Conservation (phyloP, 2,888 invertebrate species). For the Pyrocoelia pectoralis region DNA sequence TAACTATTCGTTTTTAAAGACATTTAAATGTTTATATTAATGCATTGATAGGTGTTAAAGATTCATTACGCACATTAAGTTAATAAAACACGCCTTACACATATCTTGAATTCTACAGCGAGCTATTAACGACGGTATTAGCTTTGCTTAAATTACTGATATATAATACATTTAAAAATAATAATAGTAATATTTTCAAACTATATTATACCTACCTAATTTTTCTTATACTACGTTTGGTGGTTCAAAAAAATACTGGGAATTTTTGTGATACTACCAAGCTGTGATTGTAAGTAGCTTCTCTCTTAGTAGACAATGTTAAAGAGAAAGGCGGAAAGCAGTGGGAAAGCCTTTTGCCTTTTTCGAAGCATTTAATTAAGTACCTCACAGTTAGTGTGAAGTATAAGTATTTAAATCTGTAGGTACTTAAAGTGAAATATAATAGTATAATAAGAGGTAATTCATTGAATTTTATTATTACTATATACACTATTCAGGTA, state of each 20-base stretch:
- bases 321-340: slow-evolving; percentile 54
- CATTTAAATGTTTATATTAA: slow-evolving; percentile 8
- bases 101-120: slow-evolving; percentile 22
- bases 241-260: slow-evolving; percentile 60
- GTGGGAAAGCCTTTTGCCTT: slow-evolving; percentile 59
- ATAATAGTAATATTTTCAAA: slow-evolving; percentile 5
- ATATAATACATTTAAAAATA: slow-evolving; percentile 15
- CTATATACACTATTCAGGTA: slow-evolving; percentile 4
- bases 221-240: slow-evolving; percentile 54
- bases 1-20: neutral
- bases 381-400: slow-evolving; percentile 24
- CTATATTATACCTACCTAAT: slow-evolving; percentile 21
- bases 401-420: slow-evolving; percentile 20
- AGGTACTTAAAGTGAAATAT: slow-evolving; percentile 16
- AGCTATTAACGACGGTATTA: slow-evolving; percentile 22
- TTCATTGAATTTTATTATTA: slow-evolving; percentile 6
- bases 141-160: slow-evolving; percentile 24
- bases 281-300: slow-evolving; percentile 57
- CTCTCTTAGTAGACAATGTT: slow-evolving; percentile 38
- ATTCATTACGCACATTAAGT: slow-evolving; percentile 23
- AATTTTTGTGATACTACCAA: slow-evolving; percentile 61
- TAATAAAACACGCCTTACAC: slow-evolving; percentile 21
- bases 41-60: slow-evolving; percentile 5
- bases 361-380: slow-evolving; percentile 38
- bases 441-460: neutral